Percentiles rank a stretch among this genome's conserved stretches.
phyloP scores from a whole-genome alignment of 2,797 vertebrate genomes.

The Enteromius fasciolatus region DNA sequence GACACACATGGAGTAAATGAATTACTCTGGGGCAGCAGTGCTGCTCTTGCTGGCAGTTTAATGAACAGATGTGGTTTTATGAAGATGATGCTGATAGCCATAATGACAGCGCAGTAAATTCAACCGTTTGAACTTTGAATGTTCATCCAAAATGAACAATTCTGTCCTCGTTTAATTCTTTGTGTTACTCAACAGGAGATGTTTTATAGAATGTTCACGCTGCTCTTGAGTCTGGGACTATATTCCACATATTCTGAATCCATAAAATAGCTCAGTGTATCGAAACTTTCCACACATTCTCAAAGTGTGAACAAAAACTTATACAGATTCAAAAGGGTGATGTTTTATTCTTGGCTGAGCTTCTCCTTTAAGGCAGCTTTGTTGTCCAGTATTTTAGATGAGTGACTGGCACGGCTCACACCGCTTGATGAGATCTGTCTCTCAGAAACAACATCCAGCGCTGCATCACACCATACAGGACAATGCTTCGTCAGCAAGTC shows the following conservation, averaged over 20 bases:
- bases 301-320: not conserved
- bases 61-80: conserved; percentile 20
- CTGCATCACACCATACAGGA: conserved; percentile 49
- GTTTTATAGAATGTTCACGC: not conserved
- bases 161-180: not conserved
- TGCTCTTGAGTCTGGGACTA: not conserved
- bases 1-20: not conserved
- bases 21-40: conserved; percentile 18
- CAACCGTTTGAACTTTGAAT: not conserved
- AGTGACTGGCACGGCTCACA: conserved; percentile 45
- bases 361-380: not conserved
- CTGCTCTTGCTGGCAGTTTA: conserved; percentile 2
- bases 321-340: not conserved
- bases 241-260: not conserved
- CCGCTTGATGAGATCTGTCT: conserved; percentile 38
- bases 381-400: conserved; percentile 35
- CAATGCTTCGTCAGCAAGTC: conserved; percentile 65
- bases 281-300: not conserved
- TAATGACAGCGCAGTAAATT: conserved; percentile 19
- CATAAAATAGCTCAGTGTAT: not conserved
- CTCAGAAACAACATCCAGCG: conserved; percentile 58
- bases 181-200: not conserved
- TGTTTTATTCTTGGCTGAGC: not conserved
- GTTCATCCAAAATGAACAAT: not conserved
- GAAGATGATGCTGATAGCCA: not conserved